phyloP scores from a whole-genome alignment of 2,888 invertebrate species.

The Eupithecia centaureata region DNA sequence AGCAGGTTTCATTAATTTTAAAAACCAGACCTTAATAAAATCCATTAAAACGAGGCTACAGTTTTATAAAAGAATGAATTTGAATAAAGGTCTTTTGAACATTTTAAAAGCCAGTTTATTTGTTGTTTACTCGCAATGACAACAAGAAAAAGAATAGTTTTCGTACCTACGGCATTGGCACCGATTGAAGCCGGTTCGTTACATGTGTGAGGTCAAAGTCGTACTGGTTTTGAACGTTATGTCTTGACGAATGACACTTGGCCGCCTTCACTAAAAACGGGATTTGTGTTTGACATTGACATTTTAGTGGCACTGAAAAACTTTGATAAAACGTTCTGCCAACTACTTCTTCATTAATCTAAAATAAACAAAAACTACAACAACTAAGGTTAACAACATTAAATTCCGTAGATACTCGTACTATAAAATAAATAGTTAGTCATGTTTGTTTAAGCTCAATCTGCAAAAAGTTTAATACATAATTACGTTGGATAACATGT shows the following conservation, averaged over 20 bases:
- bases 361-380: not conserved
- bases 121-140: slow-evolving; percentile 35
- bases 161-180: slow-evolving; percentile 59
- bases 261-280: slow-evolving; percentile 10
- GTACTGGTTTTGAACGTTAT: slow-evolving; percentile 25
- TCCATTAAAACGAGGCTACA: not conserved
- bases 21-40: not conserved
- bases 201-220: slow-evolving; percentile 60
- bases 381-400: not conserved
- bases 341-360: not conserved
- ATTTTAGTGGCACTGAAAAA: slow-evolving; percentile 3
- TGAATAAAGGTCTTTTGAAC: slow-evolving; percentile 3
- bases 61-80: not conserved
- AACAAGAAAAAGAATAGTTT: slow-evolving; percentile 30
- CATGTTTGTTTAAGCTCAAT: slow-evolving; percentile 4
- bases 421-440: no score
- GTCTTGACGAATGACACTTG: slow-evolving; percentile 10
- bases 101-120: slow-evolving; percentile 33
- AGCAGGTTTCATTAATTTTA: not conserved
- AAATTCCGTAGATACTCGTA: not conserved
- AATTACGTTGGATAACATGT: slow-evolving; percentile 3
- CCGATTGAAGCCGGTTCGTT: slow-evolving; percentile 54
- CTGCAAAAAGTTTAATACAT: slow-evolving; percentile 5
- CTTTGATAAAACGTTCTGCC: not conserved
- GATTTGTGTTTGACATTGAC: slow-evolving; percentile 11